Evolutionary conservation across 2,797 vertebrate species (phyloP), one percentile per base, ranked within the genome.

Genomic region (Urophycis tenuis): DNA sequence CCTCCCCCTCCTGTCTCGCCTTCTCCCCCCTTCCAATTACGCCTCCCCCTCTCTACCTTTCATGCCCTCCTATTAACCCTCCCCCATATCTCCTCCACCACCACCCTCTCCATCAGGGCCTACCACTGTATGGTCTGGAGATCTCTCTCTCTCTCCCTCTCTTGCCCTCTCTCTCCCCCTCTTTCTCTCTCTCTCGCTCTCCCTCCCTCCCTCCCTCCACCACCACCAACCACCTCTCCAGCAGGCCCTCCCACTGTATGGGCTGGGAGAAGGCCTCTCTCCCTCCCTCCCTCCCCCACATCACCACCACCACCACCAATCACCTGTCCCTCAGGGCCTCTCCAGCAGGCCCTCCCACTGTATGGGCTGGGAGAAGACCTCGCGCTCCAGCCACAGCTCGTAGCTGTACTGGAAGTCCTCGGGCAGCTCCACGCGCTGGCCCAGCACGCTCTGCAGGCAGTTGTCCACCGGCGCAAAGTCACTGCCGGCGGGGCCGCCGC

Each of bases 331-430:
- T 92, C 87, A 92, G 19, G 88, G 88, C 22, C 89, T 81, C 85
- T 95, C 92, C 60, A 99, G 94, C 76, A 99, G 93, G 77, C 97
- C 96, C 85, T 99, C 97, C 97, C 97, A 99, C 76, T 93, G 94
- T 83, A 99, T 98, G 15, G 97, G 96, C 89, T 98, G 95, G 0
- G 97, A 95, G 85, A 99, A 99, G 22, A 98, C 97, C 89, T 99
- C 97, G 77, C 96, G 89, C 89, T 99, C 96, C 78, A 99, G 91
- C 97, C 97, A 99, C 78, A 98, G 95, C 88, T 98, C 96, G 11
- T 99, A 99, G 75, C 96, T 99, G 83, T 92, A 95, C 87, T 94
- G 94, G 89, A 99, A 99, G 85, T 96, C 96, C 81, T 95, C 92
- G 0, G 97, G 97, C 70, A 99, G 94, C 67, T 96, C 96, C 83